These are phyloP conservation scores for Drosophila mauritiana DNA, from an alignment of 1,140 invertebrate species.

Conservation along the genomic window DNA sequence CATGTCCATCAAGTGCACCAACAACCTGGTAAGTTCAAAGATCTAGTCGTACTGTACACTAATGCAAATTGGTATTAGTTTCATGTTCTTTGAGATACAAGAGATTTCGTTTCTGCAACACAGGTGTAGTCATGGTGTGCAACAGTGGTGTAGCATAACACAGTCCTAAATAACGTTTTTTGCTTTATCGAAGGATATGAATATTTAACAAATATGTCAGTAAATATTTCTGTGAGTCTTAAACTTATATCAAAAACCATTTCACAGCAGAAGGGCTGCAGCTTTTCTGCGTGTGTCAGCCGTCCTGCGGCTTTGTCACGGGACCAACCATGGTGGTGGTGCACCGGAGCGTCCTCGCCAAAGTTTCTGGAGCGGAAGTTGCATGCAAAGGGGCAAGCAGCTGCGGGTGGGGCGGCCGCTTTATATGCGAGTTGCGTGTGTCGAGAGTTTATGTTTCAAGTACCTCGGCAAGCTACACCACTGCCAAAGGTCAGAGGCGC, in stretches of 20 bases:
- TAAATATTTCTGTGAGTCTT: no score
- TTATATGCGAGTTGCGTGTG: slow-evolving; percentile 39
- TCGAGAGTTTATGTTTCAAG: slow-evolving; percentile 46
- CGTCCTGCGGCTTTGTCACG: slow-evolving; percentile 32
- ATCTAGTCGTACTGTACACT: neutral
- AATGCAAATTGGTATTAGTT: neutral
- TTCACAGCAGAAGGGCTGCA: neutral
- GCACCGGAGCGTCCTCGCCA: slow-evolving; percentile 51
- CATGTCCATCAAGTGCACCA: slow-evolving; percentile 88
- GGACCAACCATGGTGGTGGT: slow-evolving; percentile 24
- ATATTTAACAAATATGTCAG: no score
- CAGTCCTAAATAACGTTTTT: no score
- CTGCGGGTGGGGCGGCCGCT: neutral
- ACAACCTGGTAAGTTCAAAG: slow-evolving; percentile 86
- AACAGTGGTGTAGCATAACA: no score
- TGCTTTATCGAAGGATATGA: no score
- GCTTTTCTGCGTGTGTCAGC: slow-evolving; percentile 2
- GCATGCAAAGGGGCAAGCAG: slow-evolving; percentile 41
- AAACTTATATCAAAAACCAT: no score
- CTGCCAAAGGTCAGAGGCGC: slow-evolving; percentile 59
- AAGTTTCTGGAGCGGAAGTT: slow-evolving; percentile 77
- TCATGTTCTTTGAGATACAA: neutral
- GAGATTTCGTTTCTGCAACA: no score
- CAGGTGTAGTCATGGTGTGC: no score
- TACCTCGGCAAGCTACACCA: slow-evolving; percentile 22